Conservation (phyloP, 2,113 vertebrate genomes). For the Corynorhinus townsendii region DNA sequence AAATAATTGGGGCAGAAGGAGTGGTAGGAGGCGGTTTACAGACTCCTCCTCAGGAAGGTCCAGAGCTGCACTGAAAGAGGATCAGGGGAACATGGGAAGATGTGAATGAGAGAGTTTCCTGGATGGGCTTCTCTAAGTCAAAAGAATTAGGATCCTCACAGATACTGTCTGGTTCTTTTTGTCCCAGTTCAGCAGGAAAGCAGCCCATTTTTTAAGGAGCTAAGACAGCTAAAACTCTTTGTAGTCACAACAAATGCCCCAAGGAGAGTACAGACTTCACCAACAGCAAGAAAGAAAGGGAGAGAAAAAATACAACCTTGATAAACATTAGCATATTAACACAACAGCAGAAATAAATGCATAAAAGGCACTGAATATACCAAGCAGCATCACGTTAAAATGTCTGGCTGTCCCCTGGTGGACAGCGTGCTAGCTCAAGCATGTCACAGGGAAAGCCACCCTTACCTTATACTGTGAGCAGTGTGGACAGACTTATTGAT, state of each 20-base stretch:
- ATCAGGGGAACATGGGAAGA: neutral
- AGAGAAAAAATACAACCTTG: neutral
- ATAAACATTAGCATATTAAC: conserved; percentile 45
- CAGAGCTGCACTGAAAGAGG: neutral
- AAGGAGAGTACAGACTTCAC: conserved; percentile 3
- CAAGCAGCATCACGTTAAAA: neutral
- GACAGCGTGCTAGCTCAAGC: neutral
- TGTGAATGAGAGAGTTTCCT: neutral
- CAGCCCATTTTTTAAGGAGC: neutral
- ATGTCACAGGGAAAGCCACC: neutral
- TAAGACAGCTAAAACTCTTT: conserved; percentile 32
- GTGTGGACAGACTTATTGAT: neutral
- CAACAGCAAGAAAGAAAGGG: neutral
- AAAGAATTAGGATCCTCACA: conserved; percentile 49
- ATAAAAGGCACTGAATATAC: neutral
- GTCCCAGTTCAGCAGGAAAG: conserved; percentile 38
- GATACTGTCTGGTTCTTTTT: conserved; percentile 23
- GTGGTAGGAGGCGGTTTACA: neutral
- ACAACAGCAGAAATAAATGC: conserved; percentile 1
- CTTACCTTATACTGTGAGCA: neutral
- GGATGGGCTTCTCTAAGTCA: neutral
- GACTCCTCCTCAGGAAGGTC: neutral
- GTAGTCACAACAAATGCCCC: conserved; percentile 48
- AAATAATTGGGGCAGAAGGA: neutral
- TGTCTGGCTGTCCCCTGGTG: neutral